These are phyloP conservation scores for Plutella xylostella DNA, from an alignment of 2,888 invertebrate species.

Conservation along the genomic window DNA sequence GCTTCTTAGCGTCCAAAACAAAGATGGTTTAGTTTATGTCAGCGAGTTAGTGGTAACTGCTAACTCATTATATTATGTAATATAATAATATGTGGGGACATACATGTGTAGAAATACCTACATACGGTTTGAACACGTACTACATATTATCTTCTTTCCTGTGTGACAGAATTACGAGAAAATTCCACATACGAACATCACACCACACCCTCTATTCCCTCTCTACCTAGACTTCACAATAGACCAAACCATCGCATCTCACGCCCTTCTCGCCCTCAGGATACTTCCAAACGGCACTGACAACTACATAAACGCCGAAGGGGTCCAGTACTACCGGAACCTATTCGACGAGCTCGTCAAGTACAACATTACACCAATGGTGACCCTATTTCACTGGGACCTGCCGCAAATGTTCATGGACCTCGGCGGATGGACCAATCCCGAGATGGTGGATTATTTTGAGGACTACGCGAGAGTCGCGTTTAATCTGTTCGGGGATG, in stretches of 20 bases:
- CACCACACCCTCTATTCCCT: no score
- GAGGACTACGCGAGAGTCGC: slow-evolving; percentile 66
- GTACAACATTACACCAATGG: slow-evolving; percentile 75
- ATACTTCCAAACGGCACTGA: slow-evolving; percentile 77
- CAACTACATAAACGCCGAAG: slow-evolving; percentile 74
- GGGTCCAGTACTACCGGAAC: slow-evolving; percentile 79
- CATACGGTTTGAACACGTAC: no score
- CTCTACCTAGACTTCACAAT: slow-evolving; percentile 5
- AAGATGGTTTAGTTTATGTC: no score
- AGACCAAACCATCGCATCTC: no score
- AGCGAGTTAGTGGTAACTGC: no score
- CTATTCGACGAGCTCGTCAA: slow-evolving; percentile 77
- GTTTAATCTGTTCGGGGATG: slow-evolving; percentile 71
- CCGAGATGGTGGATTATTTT: slow-evolving; percentile 61
- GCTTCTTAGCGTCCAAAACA: no score
- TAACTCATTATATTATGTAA: no score
- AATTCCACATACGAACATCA: no score
- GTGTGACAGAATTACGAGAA: no score
- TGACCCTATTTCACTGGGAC: slow-evolving; percentile 76
- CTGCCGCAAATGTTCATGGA: slow-evolving; percentile 63
- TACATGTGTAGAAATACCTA: no score
- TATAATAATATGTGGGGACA: no score
- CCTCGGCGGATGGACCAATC: slow-evolving; percentile 63
- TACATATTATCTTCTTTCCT: no score
- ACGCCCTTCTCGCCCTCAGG: slow-evolving; percentile 35